Evolutionary conservation across 2,888 invertebrate genomes (phyloP).

Genomic region (Malacosoma neustria): DNA sequence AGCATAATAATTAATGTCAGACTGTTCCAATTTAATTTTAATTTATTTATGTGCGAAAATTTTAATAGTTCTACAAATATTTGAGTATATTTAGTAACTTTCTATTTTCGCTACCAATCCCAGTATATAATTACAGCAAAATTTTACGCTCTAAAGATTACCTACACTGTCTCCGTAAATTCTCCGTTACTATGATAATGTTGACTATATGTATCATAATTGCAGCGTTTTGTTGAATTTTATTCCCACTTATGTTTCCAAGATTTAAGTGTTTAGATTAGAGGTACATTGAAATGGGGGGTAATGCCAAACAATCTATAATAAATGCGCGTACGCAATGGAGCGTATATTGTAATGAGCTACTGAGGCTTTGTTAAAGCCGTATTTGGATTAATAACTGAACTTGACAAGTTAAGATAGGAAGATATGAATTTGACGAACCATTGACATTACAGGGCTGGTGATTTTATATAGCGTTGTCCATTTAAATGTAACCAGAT

Average conservation of each 20-base stretch:
- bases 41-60: too few species aligned
- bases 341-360: background rate
- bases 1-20: too few species aligned
- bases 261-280: constrained; percentile 20
- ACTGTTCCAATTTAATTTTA: too few species aligned
- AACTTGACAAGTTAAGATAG: background rate
- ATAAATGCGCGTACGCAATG: constrained; percentile 6
- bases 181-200: too few species aligned
- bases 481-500: too few species aligned
- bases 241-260: constrained; percentile 11
- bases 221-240: background rate
- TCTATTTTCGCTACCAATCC: too few species aligned
- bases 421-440: background rate
- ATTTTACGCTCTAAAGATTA: too few species aligned
- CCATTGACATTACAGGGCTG: background rate
- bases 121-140: too few species aligned
- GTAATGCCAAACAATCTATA: constrained; percentile 11
- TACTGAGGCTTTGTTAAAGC: background rate
- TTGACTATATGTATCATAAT: background rate
- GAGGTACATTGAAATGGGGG: constrained; percentile 15
- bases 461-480: too few species aligned
- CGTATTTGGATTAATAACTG: background rate
- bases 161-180: too few species aligned
- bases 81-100: too few species aligned
- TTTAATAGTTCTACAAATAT: too few species aligned